A percentile compares a stretch with the other conserved stretches of the same genome.
phyloP scores from a whole-genome alignment of 2,888 invertebrate genomes.

The Aphidius colemani region DNA sequence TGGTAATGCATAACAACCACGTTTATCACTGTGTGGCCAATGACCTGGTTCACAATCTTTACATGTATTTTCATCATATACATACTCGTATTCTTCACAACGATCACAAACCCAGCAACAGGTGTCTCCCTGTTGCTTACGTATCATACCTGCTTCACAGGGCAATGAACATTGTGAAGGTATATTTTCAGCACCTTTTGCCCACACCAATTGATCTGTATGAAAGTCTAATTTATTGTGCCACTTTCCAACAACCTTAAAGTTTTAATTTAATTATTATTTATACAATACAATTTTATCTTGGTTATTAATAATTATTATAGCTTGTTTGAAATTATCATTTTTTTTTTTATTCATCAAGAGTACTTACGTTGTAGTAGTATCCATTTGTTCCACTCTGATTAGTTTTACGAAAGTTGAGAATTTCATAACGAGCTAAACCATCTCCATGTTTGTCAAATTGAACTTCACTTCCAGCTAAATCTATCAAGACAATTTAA shows the following conservation, averaged over 20 bases:
- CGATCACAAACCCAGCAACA: slow-evolving; percentile 81
- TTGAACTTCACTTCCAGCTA: slow-evolving; percentile 70
- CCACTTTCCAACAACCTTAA: slow-evolving; percentile 69
- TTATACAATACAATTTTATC: slow-evolving; percentile 7
- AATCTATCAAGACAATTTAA: slow-evolving; percentile 60
- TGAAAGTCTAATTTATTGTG: slow-evolving; percentile 63
- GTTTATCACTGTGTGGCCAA: slow-evolving; percentile 69
- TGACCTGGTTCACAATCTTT: slow-evolving; percentile 68
- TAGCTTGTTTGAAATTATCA: slow-evolving; percentile 5
- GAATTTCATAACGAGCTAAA: slow-evolving; percentile 73
- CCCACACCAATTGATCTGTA: slow-evolving; percentile 64
- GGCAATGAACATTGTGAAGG: slow-evolving; percentile 76
- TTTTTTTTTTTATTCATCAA: slow-evolving; percentile 4
- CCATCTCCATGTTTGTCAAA: slow-evolving; percentile 77
- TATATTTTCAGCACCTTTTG: slow-evolving; percentile 61
- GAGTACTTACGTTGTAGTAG: slow-evolving; percentile 61
- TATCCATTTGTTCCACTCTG: slow-evolving; percentile 59
- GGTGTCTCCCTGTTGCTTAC: slow-evolving; percentile 71
- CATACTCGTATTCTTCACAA: slow-evolving; percentile 72
- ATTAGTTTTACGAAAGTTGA: slow-evolving; percentile 68
- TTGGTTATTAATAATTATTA: slow-evolving; percentile 9
- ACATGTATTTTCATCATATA: slow-evolving; percentile 70
- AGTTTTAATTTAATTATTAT: slow-evolving; percentile 16
- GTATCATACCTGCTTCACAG: slow-evolving; percentile 71
- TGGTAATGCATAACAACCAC: slow-evolving; percentile 68